Conservation (phyloP, 1,140 invertebrate species). For the Scaptodrosophila lebanonensis region DNA sequence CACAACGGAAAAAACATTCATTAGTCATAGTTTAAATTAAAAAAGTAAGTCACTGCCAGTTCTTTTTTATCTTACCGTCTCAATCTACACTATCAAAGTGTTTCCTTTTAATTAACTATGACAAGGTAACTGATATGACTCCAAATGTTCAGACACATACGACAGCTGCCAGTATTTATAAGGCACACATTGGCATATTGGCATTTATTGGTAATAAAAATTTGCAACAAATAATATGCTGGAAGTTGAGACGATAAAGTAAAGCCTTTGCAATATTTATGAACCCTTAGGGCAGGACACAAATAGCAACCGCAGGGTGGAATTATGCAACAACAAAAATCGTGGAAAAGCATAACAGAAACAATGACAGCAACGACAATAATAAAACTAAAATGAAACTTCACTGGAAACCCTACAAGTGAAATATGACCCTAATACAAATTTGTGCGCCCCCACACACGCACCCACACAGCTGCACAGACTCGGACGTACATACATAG, state of each 20-base stretch:
- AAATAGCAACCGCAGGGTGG: constrained; percentile 45
- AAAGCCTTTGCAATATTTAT: not conserved
- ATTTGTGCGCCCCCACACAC: constrained; percentile 38
- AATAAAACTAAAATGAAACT: constrained; percentile 74
- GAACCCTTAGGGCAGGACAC: constrained; percentile 1
- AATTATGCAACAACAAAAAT: constrained; percentile 14
- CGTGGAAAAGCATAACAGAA: constrained; percentile 30
- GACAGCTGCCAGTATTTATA: constrained; percentile 30
- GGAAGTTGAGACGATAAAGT: not conserved
- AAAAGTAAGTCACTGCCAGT: no score
- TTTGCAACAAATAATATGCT: not conserved
- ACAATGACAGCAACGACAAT: constrained; percentile 41
- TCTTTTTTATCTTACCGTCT: no score
- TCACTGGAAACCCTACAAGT: constrained; percentile 75
- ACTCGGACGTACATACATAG: constrained; percentile 15
- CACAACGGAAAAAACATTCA: not conserved
- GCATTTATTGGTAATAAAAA: constrained; percentile 22
- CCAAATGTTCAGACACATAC: constrained; percentile 16
- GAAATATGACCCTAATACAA: constrained; percentile 77
- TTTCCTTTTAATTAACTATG: constrained; percentile 36
- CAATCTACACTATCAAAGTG: no score
- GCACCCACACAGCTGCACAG: constrained; percentile 7
- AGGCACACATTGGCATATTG: constrained; percentile 16
- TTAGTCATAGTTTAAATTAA: no score
- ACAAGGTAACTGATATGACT: constrained; percentile 44